These are phyloP conservation scores for Pelecanus crispus DNA, from an alignment of 2,113 vertebrate genomes.

Conservation along the genomic window DNA sequence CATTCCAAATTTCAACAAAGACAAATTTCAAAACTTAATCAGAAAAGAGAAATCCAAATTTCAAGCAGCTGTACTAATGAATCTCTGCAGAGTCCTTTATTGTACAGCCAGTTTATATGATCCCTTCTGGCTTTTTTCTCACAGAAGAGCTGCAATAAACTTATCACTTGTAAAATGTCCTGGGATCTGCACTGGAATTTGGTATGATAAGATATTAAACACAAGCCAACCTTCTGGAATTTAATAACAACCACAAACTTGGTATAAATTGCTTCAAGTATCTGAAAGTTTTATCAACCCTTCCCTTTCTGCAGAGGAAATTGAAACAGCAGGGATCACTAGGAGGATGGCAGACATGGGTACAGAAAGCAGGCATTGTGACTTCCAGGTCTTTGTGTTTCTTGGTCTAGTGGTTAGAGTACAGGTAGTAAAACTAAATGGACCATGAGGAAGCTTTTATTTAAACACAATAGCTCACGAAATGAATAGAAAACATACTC, in stretches of 20 bases:
- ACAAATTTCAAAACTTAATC: background rate
- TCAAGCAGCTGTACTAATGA: background rate
- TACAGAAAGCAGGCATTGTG: background rate
- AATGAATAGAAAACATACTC: background rate
- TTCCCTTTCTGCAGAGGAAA: background rate
- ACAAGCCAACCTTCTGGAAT: background rate
- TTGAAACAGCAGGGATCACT: background rate
- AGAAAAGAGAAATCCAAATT: background rate
- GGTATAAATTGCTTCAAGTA: background rate
- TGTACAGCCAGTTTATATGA: background rate
- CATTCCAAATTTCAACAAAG: background rate
- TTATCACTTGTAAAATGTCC: background rate
- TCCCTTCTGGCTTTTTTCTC: background rate
- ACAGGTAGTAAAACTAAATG: background rate
- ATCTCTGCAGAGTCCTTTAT: background rate
- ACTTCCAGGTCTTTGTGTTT: background rate
- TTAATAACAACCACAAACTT: background rate
- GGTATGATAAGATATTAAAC: background rate
- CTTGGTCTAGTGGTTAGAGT: background rate
- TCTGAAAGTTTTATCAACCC: background rate
- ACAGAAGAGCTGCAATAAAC: background rate
- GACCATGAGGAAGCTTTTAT: background rate
- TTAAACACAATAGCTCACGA: background rate
- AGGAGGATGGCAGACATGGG: background rate
- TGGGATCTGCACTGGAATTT: background rate